Base-by-base conservation (phyloP, 1,140 invertebrate species). In the Triops cancriformis region DNA sequence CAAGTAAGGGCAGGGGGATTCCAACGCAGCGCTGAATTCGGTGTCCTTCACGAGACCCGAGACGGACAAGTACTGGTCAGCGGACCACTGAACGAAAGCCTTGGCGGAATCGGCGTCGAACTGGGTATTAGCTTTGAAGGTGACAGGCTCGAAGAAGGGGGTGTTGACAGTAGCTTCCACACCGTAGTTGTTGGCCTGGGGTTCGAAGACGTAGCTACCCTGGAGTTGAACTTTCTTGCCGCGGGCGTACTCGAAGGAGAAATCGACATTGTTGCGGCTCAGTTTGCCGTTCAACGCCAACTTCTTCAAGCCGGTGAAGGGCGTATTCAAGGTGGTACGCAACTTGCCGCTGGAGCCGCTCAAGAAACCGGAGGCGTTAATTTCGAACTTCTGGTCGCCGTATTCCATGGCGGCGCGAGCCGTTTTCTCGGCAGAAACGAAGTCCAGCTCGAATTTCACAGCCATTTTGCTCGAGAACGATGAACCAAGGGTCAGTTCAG, bases 381-480 rank as follows among this genome's bases (percentile, higher is more conserved):
- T 6, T 74, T 79, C 78, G 28, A 79, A 41, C 14, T 79, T 75
- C 41, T 76, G 51, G n/a, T 76, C 64, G 23, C 75, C 78, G 26
- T 72, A 79, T 28, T 76, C 78, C 11, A 76, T 3, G 0, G 23
- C 73, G 7, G 76, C n/a, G 9, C 51, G 72, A 18, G 31, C 75
- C 11, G 18, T 76, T 41, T 76, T 79, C 12, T 73, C 72, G 0
- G n/a, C n/a, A 10, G 42, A 23, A 18, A 27, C 43, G 10, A 74
- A 12, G 18, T 79, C 76, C n/a, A 77, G 14, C 31, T 37, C 72
- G 12, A 77, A 9, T 1, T n/a, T 73, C 11, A 76, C 23, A 18
- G 75, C 31, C 2, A 37, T 37, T 23, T 27, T 73, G 43, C 7
- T 37, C 5, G 31, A 76, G 51, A 42, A 76, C 7, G 74, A 31